A percentile compares a stretch with the other conserved stretches of the same genome.
Conservation (phyloP, 1,140 invertebrate genomes). For the Anadara kagoshimensis region DNA sequence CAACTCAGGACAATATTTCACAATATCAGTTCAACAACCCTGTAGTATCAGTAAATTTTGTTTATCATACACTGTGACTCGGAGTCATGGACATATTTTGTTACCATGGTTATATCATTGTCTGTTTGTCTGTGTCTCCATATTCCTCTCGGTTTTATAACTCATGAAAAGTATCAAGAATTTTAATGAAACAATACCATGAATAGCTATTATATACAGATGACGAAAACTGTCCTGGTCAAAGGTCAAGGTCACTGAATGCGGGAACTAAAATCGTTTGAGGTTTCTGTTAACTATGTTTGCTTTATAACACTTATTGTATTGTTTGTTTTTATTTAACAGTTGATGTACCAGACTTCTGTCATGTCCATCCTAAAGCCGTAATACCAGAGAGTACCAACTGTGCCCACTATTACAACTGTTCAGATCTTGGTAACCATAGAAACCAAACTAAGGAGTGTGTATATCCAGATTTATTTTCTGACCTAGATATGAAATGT, state of each 20-base stretch:
- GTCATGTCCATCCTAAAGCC: conserved; percentile 28
- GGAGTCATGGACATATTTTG: too few species aligned
- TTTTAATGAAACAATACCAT: neutral
- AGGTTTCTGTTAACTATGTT: conserved; percentile 8
- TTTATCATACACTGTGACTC: too few species aligned
- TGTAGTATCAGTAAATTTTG: too few species aligned
- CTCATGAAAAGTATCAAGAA: neutral
- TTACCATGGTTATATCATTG: too few species aligned
- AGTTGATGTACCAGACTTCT: conserved; percentile 45
- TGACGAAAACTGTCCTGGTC: neutral
- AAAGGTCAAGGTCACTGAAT: too few species aligned
- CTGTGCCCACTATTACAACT: conserved; percentile 60
- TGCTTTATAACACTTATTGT: neutral
- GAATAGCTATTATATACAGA: neutral
- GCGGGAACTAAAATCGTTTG: neutral
- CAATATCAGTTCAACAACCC: too few species aligned
- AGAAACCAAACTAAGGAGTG: conserved; percentile 14
- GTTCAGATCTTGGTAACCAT: conserved; percentile 26
- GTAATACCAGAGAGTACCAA: conserved; percentile 42
- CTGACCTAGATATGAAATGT: neutral
- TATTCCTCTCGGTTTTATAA: too few species aligned
- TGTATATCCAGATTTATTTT: conserved; percentile 32
- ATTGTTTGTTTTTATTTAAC: neutral
- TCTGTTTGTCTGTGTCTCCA: too few species aligned
- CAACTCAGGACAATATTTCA: too few species aligned